These are phyloP conservation scores for Metopia argyrocephala DNA, from an alignment of 2,888 invertebrate genomes.

Conservation along the genomic window DNA sequence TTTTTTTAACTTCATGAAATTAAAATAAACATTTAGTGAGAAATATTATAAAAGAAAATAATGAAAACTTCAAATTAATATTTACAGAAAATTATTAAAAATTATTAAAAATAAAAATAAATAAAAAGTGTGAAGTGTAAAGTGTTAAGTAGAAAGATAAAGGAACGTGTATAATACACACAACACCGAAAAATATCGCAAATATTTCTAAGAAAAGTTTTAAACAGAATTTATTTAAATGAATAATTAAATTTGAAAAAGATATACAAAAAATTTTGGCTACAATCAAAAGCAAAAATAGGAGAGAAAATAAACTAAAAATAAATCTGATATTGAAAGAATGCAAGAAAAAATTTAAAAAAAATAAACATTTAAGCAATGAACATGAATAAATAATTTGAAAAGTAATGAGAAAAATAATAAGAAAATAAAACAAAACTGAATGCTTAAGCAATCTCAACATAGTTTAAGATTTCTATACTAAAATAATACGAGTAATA, in stretches of 20 bases:
- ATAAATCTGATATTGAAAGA: background rate
- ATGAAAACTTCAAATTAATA: background rate
- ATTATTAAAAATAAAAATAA: background rate
- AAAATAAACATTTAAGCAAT: background rate
- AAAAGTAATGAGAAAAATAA: conserved; percentile 5
- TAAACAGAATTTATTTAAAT: background rate
- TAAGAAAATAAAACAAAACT: background rate
- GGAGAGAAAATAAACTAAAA: conserved; percentile 3
- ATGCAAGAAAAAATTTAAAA: background rate
- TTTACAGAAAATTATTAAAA: conserved; percentile 16
- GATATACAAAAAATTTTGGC: background rate
- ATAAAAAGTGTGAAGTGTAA: conserved; percentile 23
- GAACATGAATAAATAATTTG: conserved; percentile 28
- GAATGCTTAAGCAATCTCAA: too few relatives aligned
- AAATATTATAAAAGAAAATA: too few relatives aligned
- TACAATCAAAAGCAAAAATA: conserved; percentile 23
- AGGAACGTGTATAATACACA: too few relatives aligned
- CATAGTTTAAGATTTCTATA: too few relatives aligned
- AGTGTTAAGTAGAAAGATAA: conserved; percentile 1
- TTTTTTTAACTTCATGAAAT: conserved; percentile 21
- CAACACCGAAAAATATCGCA: conserved; percentile 3
- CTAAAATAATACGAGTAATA: too few relatives aligned
- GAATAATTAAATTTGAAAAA: conserved; percentile 17
- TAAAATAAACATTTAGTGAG: conserved; percentile 17
- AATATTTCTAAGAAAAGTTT: conserved; percentile 15